These are phyloP conservation scores for Spicauda simplicius DNA, from an alignment of 2,888 invertebrate genomes.

Conservation along the genomic window DNA sequence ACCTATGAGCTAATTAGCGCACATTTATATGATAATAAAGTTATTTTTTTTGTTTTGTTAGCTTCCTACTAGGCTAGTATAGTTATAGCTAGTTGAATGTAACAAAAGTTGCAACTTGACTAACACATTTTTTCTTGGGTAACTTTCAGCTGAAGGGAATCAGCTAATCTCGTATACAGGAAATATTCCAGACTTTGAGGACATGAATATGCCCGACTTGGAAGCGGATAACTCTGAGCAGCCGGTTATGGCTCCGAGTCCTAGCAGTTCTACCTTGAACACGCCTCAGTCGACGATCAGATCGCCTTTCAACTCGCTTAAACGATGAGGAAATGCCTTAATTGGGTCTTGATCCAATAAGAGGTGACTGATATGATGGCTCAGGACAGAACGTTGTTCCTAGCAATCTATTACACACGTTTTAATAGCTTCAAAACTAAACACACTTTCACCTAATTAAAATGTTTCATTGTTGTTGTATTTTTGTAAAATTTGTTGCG, in stretches of 20 bases:
- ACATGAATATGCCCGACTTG: slow-evolving; percentile 73
- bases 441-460: not conserved
- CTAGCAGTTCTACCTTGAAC: slow-evolving; percentile 64
- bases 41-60: slow-evolving; percentile 24
- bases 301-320: slow-evolving; percentile 64
- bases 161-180: slow-evolving; percentile 84
- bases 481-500: not conserved
- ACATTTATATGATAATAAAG: too few species aligned
- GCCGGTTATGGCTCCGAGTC: slow-evolving; percentile 54
- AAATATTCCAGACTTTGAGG: slow-evolving; percentile 83
- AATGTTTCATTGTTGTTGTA: not conserved
- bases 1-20: too few species aligned
- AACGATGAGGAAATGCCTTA: slow-evolving; percentile 29
- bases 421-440: not conserved
- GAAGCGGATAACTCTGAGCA: slow-evolving; percentile 68
- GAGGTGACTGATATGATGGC: not conserved
- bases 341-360: not conserved
- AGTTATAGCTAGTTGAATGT: slow-evolving; percentile 17
- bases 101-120: slow-evolving; percentile 15
- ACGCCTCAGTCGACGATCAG: slow-evolving; percentile 68
- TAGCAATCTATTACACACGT: not conserved
- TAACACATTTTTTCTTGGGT: slow-evolving; percentile 47
- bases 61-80: slow-evolving; percentile 47
- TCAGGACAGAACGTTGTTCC: too few species aligned
- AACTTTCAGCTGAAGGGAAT: slow-evolving; percentile 82